phyloP scores from a whole-genome alignment of 2,113 vertebrate genomes.

The Eulacestoma nigropectus region DNA sequence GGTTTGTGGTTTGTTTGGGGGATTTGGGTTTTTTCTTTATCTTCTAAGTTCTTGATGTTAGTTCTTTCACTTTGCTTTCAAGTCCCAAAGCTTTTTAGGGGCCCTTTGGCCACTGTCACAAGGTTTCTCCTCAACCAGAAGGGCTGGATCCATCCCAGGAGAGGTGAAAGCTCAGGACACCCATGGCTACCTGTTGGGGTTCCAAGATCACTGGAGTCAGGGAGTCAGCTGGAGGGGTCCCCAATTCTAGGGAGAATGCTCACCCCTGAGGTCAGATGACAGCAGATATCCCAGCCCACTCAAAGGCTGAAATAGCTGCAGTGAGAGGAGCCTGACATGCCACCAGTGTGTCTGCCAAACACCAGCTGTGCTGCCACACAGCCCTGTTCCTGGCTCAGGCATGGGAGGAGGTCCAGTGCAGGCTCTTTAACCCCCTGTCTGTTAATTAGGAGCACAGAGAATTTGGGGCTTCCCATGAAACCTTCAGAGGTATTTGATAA shows the following conservation, averaged over 20 bases:
- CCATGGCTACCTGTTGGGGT: fast-evolving
- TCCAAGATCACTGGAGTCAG: not conserved
- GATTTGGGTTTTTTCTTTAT: not conserved
- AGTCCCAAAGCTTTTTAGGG: not conserved
- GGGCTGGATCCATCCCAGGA: not conserved
- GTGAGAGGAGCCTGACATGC: not conserved
- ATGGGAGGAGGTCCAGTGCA: not conserved
- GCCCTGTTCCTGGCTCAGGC: not conserved
- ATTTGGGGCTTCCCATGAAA: not conserved
- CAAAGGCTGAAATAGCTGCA: not conserved
- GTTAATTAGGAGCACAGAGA: not conserved
- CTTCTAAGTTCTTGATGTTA: not conserved
- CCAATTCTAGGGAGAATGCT: not conserved
- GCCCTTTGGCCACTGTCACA: not conserved
- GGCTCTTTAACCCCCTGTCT: not conserved
- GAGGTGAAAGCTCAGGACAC: not conserved
- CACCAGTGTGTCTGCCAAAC: not conserved
- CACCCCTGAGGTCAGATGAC: not conserved
- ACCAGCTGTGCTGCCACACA: not conserved
- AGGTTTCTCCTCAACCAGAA: not conserved
- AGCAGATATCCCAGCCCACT: not conserved
- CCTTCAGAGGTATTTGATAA: not conserved
- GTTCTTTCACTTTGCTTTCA: not conserved
- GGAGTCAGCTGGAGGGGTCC: not conserved
- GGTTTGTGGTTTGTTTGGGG: not conserved